Evolutionary conservation across 1,140 invertebrate genomes (phyloP), one percentile per base, ranked within the genome.

Genomic region (Contarinia nasturtii): DNA sequence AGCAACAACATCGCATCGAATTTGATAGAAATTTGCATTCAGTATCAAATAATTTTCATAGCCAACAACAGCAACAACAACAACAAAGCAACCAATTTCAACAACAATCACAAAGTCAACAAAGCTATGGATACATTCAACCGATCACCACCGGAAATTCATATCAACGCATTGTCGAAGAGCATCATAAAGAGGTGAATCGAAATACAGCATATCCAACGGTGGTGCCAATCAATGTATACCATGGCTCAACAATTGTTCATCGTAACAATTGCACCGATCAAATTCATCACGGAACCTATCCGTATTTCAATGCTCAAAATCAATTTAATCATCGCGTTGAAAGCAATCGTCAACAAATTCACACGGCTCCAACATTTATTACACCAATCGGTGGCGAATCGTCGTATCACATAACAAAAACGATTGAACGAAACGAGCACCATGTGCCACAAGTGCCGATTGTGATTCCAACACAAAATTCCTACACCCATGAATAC

Each of bases 31-130:
- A 41, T 7, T 12, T 41, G n/a, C 17, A 12, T 41, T 41, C 7
- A 41, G 11, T 41, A 7, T 7, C 17, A 36, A 8, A 41, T 7
- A 18, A 18, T 43, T 18, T 43, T 7, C 11, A 20, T 7, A 21
- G 18, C 18, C 41, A 43, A 19, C 41, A 18, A 43, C 41, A 40
- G 17, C 37, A 40, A 4, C 37, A 40, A 12, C 37, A 40, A 12
- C 37, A 40, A 40, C 37, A 43, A 21, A 21, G 41, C 18, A 19
- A 12, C 18, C 18, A 18, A 12, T 43, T 22, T 15, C 43, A 44
- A 44, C 20, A 44, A 33, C 43, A 44, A 21, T 44, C 43, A 44
- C 43, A 44, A 44, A 44, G 14, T 33, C 22, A 27, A 14, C 43
- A 44, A 27, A 18, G 18, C 18, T 20, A 14, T 19, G 37, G 14